Conservation (phyloP, 2,113 vertebrate species). For the Thamnophis sirtalis region DNA sequence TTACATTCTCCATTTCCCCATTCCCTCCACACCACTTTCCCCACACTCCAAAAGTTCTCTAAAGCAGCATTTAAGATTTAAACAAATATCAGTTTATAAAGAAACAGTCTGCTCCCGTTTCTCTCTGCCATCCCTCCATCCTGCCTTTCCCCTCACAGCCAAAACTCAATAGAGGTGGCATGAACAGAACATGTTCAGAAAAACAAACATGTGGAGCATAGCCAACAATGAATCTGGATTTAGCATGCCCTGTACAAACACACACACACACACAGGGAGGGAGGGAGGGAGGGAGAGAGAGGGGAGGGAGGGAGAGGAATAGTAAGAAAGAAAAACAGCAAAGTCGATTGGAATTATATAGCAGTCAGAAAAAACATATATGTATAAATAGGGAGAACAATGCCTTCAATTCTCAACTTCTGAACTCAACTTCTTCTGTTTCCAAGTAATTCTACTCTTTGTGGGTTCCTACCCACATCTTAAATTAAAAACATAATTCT, state of each 20-base stretch:
- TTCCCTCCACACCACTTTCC: conserved; percentile 56
- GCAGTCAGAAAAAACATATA: not conserved
- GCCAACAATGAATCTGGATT: conserved; percentile 61
- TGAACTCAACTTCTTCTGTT: not conserved
- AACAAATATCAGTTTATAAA: conserved; percentile 71
- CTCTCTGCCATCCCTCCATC: conserved; percentile 36
- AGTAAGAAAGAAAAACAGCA: conserved; percentile 31
- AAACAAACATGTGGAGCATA: conserved; percentile 65
- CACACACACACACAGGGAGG: not conserved
- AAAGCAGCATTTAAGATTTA: conserved; percentile 66
- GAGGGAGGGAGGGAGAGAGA: too few relatives aligned
- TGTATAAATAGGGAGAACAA: not conserved
- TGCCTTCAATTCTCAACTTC: not conserved
- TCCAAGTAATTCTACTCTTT: not conserved
- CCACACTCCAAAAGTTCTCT: conserved; percentile 65
- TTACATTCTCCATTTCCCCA: conserved; percentile 51
- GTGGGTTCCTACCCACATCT: not conserved
- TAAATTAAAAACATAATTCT: not conserved
- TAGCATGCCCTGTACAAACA: conserved; percentile 48
- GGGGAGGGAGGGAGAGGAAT: conserved; percentile 8
- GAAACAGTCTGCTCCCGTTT: conserved; percentile 52
- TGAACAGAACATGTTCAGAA: conserved; percentile 53
- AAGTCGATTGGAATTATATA: not conserved
- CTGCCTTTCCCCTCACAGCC: conserved; percentile 34
- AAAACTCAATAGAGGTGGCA: conserved; percentile 40